These are phyloP conservation scores for Acromyrmex charruanus DNA, from an alignment of 1,140 invertebrate genomes.

Conservation along the genomic window DNA sequence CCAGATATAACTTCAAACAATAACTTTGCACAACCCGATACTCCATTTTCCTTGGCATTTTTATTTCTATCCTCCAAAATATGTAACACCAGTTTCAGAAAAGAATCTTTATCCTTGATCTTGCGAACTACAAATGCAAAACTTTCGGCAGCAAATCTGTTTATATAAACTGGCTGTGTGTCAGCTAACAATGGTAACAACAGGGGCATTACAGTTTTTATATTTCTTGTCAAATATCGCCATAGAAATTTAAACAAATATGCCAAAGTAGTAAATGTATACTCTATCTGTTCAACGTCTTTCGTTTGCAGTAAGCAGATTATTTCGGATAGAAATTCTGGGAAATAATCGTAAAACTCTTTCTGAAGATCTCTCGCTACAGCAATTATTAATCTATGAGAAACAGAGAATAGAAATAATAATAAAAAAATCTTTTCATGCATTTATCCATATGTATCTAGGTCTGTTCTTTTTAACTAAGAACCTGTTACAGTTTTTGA, in stretches of 20 bases:
- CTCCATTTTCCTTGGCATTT: constrained; percentile 87
- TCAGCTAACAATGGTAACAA: constrained; percentile 92
- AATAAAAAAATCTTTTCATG: neutral
- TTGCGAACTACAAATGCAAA: constrained; percentile 97
- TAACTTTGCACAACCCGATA: constrained; percentile 92
- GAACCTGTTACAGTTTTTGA: too few relatives aligned
- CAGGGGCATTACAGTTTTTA: constrained; percentile 91
- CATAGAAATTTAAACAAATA: constrained; percentile 96
- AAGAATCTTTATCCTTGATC: constrained; percentile 92
- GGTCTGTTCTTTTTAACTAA: too few relatives aligned
- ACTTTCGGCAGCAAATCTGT: constrained; percentile 97
- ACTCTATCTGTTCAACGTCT: constrained; percentile 93
- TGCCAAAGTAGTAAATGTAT: constrained; percentile 93
- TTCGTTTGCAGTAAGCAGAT: constrained; percentile 92
- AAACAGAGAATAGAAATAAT: constrained; percentile 60
- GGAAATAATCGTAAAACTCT: constrained; percentile 95
- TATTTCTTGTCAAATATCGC: constrained; percentile 93
- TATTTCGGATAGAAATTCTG: constrained; percentile 89
- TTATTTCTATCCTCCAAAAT: constrained; percentile 87
- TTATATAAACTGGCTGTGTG: constrained; percentile 92
- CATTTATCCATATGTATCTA: neutral
- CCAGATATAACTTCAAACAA: constrained; percentile 95
- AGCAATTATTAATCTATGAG: constrained; percentile 92
- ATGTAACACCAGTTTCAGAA: constrained; percentile 91
- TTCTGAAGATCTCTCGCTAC: constrained; percentile 94